Conservation (phyloP, 2,797 vertebrate species). For the Melanogrammus aeglefinus region DNA sequence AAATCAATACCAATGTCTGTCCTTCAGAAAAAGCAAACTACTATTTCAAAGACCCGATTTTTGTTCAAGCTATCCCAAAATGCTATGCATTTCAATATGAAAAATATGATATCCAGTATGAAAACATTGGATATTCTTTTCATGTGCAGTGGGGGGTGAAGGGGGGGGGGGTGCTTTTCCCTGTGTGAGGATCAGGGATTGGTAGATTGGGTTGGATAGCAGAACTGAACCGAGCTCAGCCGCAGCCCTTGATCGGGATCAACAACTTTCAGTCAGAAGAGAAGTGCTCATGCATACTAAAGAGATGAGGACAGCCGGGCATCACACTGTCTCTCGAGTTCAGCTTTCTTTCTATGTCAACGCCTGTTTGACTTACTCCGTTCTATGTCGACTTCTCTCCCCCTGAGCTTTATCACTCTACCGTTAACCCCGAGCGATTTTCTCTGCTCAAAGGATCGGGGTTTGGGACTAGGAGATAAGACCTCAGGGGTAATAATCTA, state of each 20-base stretch:
- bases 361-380: too few relatives aligned
- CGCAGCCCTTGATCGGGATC: constrained; percentile 50
- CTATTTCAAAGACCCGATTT: not conserved
- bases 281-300: constrained; percentile 44
- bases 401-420: not conserved
- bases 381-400: not conserved
- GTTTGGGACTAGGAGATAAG: not conserved
- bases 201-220: constrained; percentile 36
- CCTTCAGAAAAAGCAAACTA: not conserved
- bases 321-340: not conserved
- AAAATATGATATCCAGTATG: not conserved
- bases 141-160: not conserved
- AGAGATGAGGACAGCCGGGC: constrained; percentile 10
- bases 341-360: not conserved
- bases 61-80: not conserved
- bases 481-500: not conserved
- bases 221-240: constrained; percentile 46
- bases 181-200: constrained; percentile 1
- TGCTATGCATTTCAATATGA: not conserved
- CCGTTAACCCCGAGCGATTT: not conserved
- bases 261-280: constrained; percentile 28
- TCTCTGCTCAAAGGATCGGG: not conserved
- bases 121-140: not conserved
- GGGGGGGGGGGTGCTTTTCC: not conserved
- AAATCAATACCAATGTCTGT: not conserved